Evolutionary conservation across 92 coral and sea anemone species (phyloP).

Genomic region (Epizoanthus stellaris): DNA sequence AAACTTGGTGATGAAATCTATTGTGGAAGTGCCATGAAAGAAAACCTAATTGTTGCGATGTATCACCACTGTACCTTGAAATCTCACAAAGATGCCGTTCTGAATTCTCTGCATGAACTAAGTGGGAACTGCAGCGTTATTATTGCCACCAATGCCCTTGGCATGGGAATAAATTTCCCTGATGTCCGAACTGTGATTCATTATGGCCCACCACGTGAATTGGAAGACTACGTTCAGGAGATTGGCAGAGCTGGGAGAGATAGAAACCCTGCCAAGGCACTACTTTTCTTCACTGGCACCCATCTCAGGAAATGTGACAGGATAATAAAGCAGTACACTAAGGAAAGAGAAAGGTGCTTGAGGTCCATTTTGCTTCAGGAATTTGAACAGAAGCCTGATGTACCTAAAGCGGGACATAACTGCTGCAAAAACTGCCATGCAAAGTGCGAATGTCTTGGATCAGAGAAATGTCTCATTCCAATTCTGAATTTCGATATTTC

Average conservation of each 20-base stretch:
- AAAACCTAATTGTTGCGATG: conserved; percentile 10
- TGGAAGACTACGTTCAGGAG: conserved; percentile 22
- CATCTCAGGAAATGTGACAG: conserved; percentile 19
- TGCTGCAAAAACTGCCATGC: conserved; percentile 3
- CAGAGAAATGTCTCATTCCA: not conserved
- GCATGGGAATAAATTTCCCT: conserved; percentile 10
- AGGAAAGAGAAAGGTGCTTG: not conserved
- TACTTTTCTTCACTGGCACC: conserved; percentile 25
- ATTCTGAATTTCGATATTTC: not conserved
- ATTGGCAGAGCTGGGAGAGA: conserved; percentile 36
- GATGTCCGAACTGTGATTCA: conserved; percentile 5
- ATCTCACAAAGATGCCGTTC: not conserved
- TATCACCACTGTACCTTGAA: conserved; percentile 14
- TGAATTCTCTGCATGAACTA: not conserved
- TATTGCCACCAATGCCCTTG: conserved; percentile 25
- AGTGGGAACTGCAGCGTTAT: conserved; percentile 22
- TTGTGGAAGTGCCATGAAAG: not conserved
- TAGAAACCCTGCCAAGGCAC: conserved; percentile 3
- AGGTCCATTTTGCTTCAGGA: not conserved
- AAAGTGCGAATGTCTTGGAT: not conserved
- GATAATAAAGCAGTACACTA: not conserved
- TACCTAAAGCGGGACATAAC: conserved; percentile 1
- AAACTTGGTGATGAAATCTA: conserved; percentile 10
- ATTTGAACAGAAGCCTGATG: not conserved
- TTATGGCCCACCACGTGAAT: conserved; percentile 32